These are phyloP conservation scores for Chrosomus eos DNA, from an alignment of 2,797 vertebrate species.

Conservation along the genomic window DNA sequence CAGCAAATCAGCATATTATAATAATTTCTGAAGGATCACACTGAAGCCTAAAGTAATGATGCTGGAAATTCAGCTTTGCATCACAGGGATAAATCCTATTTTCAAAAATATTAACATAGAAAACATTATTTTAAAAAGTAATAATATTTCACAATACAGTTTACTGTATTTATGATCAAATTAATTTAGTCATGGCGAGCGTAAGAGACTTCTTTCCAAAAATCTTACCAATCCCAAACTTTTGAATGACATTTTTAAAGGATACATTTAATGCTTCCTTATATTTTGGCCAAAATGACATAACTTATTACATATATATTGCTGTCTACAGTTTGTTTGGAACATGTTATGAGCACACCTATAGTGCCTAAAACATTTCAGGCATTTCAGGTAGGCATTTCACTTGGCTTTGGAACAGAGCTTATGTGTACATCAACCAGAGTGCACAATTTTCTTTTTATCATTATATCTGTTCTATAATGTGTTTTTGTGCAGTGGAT, in stretches of 20 bases:
- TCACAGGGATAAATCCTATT: not conserved
- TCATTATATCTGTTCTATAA: not conserved
- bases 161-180: not conserved
- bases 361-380: not conserved
- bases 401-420: conserved; percentile 21
- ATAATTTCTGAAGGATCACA: not conserved
- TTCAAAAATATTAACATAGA: not conserved
- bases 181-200: not conserved
- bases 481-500: conserved; percentile 5
- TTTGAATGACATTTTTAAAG: not conserved
- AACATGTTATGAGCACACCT: not conserved
- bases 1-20: not conserved
- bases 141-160: not conserved
- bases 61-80: not conserved
- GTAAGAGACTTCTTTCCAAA: not conserved
- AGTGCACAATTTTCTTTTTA: not conserved
- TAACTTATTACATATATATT: not conserved
- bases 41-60: not conserved
- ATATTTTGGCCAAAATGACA: not conserved
- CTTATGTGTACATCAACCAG: not conserved
- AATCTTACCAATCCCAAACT: not conserved
- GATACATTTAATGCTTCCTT: not conserved
- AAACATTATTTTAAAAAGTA: not conserved
- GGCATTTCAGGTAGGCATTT: not conserved
- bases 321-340: not conserved